These are phyloP conservation scores for Merodon equestris DNA, from an alignment of 2,888 invertebrate genomes.

Conservation along the genomic window DNA sequence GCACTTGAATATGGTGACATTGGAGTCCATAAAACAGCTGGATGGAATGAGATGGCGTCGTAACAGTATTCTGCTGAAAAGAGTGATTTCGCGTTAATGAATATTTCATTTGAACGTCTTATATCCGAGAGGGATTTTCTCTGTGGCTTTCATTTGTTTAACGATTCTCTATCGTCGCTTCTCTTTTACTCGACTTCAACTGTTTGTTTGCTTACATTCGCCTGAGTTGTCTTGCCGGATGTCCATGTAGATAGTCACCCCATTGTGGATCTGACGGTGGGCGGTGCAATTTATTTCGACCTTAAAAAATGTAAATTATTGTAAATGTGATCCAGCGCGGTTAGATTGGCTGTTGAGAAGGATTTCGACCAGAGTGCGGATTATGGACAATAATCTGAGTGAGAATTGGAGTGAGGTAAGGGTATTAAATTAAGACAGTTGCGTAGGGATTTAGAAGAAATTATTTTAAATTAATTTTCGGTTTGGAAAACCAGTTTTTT, in stretches of 20 bases:
- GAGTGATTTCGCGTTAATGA: constrained; percentile 72
- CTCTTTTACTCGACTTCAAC: constrained; percentile 40
- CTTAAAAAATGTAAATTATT: constrained; percentile 75
- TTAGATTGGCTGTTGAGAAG: constrained; percentile 71
- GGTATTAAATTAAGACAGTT: constrained; percentile 71
- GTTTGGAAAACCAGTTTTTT: constrained; percentile 58
- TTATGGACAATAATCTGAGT: constrained; percentile 30
- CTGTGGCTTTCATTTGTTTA: constrained; percentile 68
- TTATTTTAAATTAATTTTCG: constrained; percentile 72
- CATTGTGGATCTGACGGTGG: constrained; percentile 40
- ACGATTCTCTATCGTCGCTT: constrained; percentile 63
- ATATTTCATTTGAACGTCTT: constrained; percentile 73
- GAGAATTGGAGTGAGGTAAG: constrained; percentile 44
- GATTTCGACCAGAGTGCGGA: constrained; percentile 68
- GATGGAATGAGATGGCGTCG: constrained; percentile 15
- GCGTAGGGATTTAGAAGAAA: constrained; percentile 71
- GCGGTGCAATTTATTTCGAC: constrained; percentile 66
- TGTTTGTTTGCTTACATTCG: constrained; percentile 66
- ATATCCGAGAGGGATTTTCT: constrained; percentile 66
- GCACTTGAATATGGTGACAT: constrained; percentile 41
- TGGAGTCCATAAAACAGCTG: constrained; percentile 58
- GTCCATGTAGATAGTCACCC: constrained; percentile 64
- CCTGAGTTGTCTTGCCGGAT: constrained; percentile 65
- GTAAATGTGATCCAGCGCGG: constrained; percentile 72
- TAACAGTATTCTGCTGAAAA: constrained; percentile 57